Conservation (phyloP, 1,140 invertebrate species). For the Drosophila subpulchrella region DNA sequence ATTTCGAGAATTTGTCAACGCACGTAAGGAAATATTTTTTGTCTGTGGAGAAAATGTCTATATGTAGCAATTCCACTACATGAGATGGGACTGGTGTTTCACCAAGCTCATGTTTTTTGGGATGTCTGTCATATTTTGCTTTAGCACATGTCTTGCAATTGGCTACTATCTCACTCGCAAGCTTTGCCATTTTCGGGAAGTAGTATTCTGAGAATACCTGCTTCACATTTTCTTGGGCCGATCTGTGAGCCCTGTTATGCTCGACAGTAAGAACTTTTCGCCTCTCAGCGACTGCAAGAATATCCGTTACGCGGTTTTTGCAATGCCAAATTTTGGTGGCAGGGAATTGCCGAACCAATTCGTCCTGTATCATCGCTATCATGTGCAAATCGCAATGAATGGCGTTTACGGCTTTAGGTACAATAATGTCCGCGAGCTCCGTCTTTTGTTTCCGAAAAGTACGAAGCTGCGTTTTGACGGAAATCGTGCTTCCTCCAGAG, state of each 20-base stretch:
- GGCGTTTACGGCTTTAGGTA: neutral
- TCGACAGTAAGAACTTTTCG: neutral
- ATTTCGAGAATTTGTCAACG: conserved; percentile 10
- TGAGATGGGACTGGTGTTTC: conserved; percentile 1
- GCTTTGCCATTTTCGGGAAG: neutral
- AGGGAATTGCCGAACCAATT: neutral
- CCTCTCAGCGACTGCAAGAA: neutral
- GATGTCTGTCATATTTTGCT: neutral
- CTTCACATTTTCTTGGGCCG: too few relatives aligned
- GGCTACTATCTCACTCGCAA: conserved; percentile 1
- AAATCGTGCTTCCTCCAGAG: too few relatives aligned
- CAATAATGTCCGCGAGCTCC: neutral
- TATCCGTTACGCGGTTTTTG: neutral
- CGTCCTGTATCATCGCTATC: neutral
- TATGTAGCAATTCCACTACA: neutral
- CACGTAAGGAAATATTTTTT: conserved; percentile 21
- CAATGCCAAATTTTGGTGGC: too few relatives aligned
- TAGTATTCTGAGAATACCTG: too few relatives aligned
- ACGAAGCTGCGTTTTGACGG: too few relatives aligned
- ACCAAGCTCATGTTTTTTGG: neutral
- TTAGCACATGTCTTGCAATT: conserved; percentile 4
- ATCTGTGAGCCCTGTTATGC: neutral
- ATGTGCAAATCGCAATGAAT: neutral
- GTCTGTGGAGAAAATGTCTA: neutral
- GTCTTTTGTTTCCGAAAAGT: too few relatives aligned